Conservation (phyloP, 1,140 invertebrate species). For the Asbolus verrucosus region DNA sequence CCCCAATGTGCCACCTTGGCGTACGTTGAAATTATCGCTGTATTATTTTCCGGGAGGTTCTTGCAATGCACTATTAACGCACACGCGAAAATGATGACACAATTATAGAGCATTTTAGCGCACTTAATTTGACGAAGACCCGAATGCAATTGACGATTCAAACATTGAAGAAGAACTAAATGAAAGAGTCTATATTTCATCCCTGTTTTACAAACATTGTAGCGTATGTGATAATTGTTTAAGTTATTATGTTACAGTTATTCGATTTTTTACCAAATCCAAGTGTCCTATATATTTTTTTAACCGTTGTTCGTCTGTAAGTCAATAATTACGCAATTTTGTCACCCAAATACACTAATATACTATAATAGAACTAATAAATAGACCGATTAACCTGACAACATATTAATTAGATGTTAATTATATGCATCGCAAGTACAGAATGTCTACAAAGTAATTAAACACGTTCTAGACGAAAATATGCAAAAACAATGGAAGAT, state of each 20-base stretch:
- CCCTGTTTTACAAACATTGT: conserved; percentile 55
- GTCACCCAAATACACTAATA: conserved; percentile 26
- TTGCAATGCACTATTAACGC: conserved; percentile 19
- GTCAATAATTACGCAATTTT: conserved; percentile 41
- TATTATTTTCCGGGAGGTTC: conserved; percentile 44
- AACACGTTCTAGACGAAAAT: no score
- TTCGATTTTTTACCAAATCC: conserved; percentile 43
- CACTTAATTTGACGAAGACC: conserved; percentile 28
- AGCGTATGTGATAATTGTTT: conserved; percentile 58
- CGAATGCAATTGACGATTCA: conserved; percentile 33
- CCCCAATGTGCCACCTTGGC: conserved; percentile 63
- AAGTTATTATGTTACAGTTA: conserved; percentile 58
- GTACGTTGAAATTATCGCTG: conserved; percentile 57
- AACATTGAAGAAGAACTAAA: conserved; percentile 35
- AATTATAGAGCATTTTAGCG: conserved; percentile 18
- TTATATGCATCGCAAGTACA: conserved; percentile 11
- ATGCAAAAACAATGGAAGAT: no score
- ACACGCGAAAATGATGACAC: conserved; percentile 14
- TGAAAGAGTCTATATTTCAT: conserved; percentile 47
- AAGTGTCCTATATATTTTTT: conserved; percentile 39
- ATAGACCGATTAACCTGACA: conserved; percentile 26
- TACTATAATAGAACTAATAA: conserved; percentile 32
- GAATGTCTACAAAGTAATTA: no score
- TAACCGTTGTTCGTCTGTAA: conserved; percentile 38
- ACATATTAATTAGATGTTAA: conserved; percentile 22